phyloP scores from a whole-genome alignment of 2,797 vertebrate species.

The Gorsachius magnificus region DNA sequence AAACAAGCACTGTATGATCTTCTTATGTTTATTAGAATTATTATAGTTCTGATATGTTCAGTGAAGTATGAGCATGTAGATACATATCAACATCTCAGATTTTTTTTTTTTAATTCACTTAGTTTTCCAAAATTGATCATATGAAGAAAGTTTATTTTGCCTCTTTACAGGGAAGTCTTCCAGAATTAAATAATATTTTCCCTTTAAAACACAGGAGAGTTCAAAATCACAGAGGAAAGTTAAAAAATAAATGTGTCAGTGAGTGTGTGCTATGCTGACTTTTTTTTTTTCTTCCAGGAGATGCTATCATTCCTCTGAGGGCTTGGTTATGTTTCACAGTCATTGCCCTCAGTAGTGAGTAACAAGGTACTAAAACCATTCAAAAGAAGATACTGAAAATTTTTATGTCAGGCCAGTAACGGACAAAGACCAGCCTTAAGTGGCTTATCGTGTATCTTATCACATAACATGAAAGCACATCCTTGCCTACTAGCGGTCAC shows the following conservation, averaged over 20 bases:
- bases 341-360: neutral
- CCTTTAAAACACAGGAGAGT: neutral
- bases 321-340: neutral
- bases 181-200: neutral
- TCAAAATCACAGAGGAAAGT: neutral
- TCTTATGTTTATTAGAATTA: neutral
- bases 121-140: neutral
- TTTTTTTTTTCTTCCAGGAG: neutral
- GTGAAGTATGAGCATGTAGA: neutral
- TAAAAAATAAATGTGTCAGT: neutral
- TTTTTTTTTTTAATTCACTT: neutral
- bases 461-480: rapidly evolving
- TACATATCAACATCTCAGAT: neutral
- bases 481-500: neutral
- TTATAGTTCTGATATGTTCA: neutral
- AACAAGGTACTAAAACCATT: neutral
- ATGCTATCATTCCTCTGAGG: neutral
- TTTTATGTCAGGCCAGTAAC: neutral
- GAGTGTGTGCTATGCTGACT: rapidly evolving
- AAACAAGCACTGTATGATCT: neutral
- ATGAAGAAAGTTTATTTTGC: neutral
- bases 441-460: neutral
- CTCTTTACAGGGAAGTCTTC: neutral
- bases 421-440: neutral
- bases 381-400: neutral